Evolutionary conservation across 2,113 vertebrate genomes (phyloP), one percentile per base, ranked within the genome.

Genomic region (Aix galericulata): DNA sequence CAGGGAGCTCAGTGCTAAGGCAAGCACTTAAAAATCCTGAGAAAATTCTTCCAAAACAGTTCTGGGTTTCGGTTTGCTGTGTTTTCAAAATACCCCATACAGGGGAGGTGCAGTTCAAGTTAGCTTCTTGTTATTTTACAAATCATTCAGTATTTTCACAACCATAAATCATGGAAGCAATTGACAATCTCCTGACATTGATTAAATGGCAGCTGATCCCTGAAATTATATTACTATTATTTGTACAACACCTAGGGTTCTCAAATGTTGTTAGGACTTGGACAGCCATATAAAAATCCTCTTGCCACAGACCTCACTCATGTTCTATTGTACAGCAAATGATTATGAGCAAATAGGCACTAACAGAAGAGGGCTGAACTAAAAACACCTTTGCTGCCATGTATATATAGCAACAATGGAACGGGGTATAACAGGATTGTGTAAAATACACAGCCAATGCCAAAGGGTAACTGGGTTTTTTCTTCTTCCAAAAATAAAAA

Each of bases 101-200:
- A 87, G 0, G 14, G 46, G 69, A 34, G 74, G 82, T 52, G 90
- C 78, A 88, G 68, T 92, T 72, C 48, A 68, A 59, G 80, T 56
- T 80, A 67, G 85, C 91, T 94, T 88, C 88, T 89, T 94, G 93
- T 76, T 96, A 91, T 96, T 97, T 96, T 82, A 96, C 92, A 82
- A 83, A 91, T 92, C 95, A 92, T 89, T 95, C 89, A 85, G 56
- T 72, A 87, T 96, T 93, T 92, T 79, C 63, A 34, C 59, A 89
- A 2, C 86, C 88, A 94, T 93, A 93, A 92, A 93, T 94, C 90
- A 91, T 0, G 20, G 58, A 7, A 81, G 40, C 86, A 90, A 96
- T 73, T 84, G 96, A 92, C 92, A 93, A 7, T 23, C 74, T 86
- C 81, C 77, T 64, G 92, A 91, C 55, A 0, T 22, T 63, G 93